Evolutionary conservation across 2,797 vertebrate genomes (phyloP).

Genomic region (Apogon talboti): DNA sequence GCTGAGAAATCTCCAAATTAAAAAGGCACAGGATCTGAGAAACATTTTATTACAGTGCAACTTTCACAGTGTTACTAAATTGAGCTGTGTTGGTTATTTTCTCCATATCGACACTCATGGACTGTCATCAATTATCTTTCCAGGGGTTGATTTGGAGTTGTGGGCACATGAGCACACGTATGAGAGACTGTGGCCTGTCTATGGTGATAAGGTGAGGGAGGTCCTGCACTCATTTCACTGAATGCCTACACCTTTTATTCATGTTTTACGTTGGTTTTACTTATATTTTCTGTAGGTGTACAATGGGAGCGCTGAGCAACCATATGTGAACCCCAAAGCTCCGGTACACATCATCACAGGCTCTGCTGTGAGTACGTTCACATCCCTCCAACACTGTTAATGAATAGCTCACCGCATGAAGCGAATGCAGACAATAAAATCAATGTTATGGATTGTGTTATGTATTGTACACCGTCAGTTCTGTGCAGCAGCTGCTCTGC

Average conservation of each 20-base stretch:
- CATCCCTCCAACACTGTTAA: conserved; percentile 8
- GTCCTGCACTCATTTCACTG: not conserved
- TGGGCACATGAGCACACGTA: conserved; percentile 94
- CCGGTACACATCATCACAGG: conserved; percentile 92
- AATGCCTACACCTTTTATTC: conserved; percentile 1
- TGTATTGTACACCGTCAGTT: conserved; percentile 43
- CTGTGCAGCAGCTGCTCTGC: conserved; percentile 56
- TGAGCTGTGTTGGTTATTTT: conserved; percentile 23
- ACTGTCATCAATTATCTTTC: conserved; percentile 28
- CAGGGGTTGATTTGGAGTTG: conserved; percentile 90
- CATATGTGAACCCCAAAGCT: conserved; percentile 88
- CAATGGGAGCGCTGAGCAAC: conserved; percentile 86
- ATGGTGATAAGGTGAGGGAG: conserved; percentile 86
- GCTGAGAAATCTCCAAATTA: conserved; percentile 32
- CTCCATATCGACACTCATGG: not conserved
- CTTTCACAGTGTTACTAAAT: not conserved
- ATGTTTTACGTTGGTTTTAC: conserved; percentile 3
- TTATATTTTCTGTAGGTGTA: conserved; percentile 78
- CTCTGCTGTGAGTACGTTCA: conserved; percentile 87
- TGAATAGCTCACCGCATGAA: conserved; percentile 13
- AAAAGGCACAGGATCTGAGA: conserved; percentile 40
- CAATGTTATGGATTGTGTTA: conserved; percentile 36
- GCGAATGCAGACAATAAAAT: conserved; percentile 58
- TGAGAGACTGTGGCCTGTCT: conserved; percentile 91
- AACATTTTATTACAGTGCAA: conserved; percentile 5